Evolutionary conservation across 2,888 invertebrate species (phyloP).

Genomic region (Yponomeuta sedellus): DNA sequence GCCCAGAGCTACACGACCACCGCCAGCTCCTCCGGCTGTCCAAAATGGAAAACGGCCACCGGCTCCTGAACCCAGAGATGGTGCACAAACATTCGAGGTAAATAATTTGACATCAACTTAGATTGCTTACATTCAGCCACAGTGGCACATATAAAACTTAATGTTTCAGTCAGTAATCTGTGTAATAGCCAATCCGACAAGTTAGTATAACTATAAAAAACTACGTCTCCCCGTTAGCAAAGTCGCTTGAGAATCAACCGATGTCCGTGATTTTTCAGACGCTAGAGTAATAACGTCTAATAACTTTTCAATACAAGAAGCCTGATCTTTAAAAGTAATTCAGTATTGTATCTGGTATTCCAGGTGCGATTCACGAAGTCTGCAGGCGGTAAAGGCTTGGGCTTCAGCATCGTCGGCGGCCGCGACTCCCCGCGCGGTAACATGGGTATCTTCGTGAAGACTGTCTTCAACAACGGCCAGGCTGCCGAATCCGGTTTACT

Average conservation of each 20-base stretch:
- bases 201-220: too few relatives aligned
- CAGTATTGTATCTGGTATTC: constrained; percentile 21
- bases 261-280: too few relatives aligned
- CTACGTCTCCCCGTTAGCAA: too few relatives aligned
- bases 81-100: constrained; percentile 62
- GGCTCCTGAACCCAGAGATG: constrained; percentile 62
- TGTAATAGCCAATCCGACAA: background rate
- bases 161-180: background rate
- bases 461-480: constrained; percentile 90
- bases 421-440: constrained; percentile 89
- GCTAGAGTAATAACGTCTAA: too few relatives aligned
- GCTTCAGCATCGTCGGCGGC: constrained; percentile 93
- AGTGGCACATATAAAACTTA: background rate
- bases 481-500: constrained; percentile 87
- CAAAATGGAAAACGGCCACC: constrained; percentile 46
- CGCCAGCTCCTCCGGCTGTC: constrained; percentile 50
- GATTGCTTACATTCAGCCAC: background rate
- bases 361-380: constrained; percentile 85
- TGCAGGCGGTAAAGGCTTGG: constrained; percentile 88
- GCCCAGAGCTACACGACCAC: constrained; percentile 57
- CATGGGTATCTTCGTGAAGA: constrained; percentile 93
- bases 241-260: too few relatives aligned
- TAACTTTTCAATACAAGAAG: background rate
- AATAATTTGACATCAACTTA: background rate
- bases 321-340: background rate